Base-by-base conservation (phyloP, 2,888 invertebrate species). In the Epinotia ramella region DNA sequence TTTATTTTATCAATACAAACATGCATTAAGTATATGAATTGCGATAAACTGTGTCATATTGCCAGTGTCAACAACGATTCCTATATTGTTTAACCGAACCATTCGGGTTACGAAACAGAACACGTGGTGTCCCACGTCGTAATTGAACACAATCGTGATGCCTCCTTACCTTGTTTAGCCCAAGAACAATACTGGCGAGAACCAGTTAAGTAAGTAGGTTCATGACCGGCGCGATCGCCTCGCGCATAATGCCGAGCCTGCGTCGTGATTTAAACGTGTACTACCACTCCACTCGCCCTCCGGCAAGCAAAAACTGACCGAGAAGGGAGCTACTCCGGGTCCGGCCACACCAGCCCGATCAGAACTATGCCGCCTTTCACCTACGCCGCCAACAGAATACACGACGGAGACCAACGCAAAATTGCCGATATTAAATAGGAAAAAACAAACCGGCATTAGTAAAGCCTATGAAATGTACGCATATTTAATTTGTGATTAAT, bases 191-290 rank as follows among this genome's bases (percentile, higher is more conserved):
- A 89, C 87, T 78, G 83, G 80, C 82, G 79, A 85, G 84, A 94
- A 93, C 94, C 93, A 91, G 94, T 93, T 92, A 89, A 89, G 88
- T 92, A 89, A 89, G 88, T 93, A 88, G 91, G 91, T 92, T 88
- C 91, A 93, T 90, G 91, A 91, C 90, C 91, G 90, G 82, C 81
- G 82, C 84, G 86, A 88, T 88, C 87, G 88, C 84, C 86, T 84
- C 87, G 85, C 88, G 88, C 87, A 88, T 89, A 87, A 89, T 87
- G 83, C 85, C 81, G 82, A 77, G 78, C 77, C 82, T 85, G 86
- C 84, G 84, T 84, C 86, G 89, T 89, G 90, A 91, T 92, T 92
- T 91, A 89, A 79, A 79, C 78, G 68, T 78, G 77, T 76, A 72
- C 53, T 88, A 18, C 65, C 73, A 28, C 56, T 46, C 49, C 56